Conservation (phyloP, 2,888 invertebrate species). For the Amphipoea lucens region DNA sequence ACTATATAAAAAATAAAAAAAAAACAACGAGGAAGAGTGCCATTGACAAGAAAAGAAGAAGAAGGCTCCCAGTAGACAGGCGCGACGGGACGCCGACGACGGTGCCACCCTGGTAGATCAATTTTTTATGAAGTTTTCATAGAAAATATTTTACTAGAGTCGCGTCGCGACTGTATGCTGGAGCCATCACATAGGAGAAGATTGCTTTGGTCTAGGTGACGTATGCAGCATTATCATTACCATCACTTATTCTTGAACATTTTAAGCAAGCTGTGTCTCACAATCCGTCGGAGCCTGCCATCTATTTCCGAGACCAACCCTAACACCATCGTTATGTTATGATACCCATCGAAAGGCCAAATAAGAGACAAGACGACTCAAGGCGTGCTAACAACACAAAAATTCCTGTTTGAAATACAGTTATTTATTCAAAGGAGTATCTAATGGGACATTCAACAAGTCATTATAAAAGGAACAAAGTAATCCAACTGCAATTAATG, state of each 20-base stretch:
- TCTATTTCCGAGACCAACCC: background rate
- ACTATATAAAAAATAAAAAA: too few relatives aligned
- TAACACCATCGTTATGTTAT: background rate
- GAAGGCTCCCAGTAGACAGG: background rate
- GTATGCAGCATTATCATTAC: background rate
- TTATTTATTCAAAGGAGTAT: background rate
- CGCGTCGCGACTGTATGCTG: background rate
- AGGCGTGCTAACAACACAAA: background rate
- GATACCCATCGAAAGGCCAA: background rate
- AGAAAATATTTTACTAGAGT: background rate
- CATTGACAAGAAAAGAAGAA: too few relatives aligned
- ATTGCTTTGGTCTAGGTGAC: background rate
- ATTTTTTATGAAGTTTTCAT: background rate
- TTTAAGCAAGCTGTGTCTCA: background rate
- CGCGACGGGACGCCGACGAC: too few relatives aligned
- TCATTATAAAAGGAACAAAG: conserved; percentile 6
- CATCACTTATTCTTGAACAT: background rate
- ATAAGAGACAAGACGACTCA: background rate
- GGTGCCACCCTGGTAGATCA: background rate
- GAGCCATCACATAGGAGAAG: background rate
- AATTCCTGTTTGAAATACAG: background rate
- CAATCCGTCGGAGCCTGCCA: background rate
- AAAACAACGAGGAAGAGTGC: too few relatives aligned
- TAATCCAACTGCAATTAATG: conserved; percentile 6
- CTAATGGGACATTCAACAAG: background rate